Evolutionary conservation across 2,113 vertebrate genomes (phyloP), one percentile per base, ranked within the genome.

Genomic region (Corythoichthys intestinalis): DNA sequence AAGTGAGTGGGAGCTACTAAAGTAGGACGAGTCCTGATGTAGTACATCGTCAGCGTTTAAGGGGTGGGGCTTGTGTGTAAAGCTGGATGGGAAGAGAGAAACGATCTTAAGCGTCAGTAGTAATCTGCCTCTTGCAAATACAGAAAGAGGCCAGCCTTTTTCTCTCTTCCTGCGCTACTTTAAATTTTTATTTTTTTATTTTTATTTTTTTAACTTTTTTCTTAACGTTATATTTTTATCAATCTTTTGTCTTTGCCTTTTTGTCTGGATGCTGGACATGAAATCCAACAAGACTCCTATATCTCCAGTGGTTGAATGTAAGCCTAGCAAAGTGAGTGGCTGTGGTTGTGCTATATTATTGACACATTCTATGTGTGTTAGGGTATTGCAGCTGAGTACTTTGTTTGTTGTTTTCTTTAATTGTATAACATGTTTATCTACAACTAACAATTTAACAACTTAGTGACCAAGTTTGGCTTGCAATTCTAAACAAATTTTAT

Each of bases 211-310:
- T 52, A 4, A 6, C 6, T 52, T 17, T 52, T 6, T n/a, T 4
- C 15, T 15, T 1, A 1, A 6, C 49, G 15, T 7, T 52, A 14
- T 17, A 14, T 6, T 2, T 52, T 6, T 52, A 17, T 52, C 15
- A 4, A 2, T 17, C 50, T 52, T 50, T 50, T 15, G 14, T 50
- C 4, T 1, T 5, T 15, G 13, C 15, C 49, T n/a, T 6, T 52
- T 17, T 52, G 1, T 52, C 14, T 52, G 50, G 50, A 52, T 52
- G 50, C 52, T 12, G n/a, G 52, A 20, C n/a, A 54, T 54, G 52
- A 54, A 54, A 54, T 54, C 52, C n/a, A 54, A 54, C 52, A 54
- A 20, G n/a, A 54, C 52, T 54, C 52, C 52, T 54, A 11, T 28
- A 20, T 14, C 52, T 54, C 8, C 52, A 54, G 20, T 54, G 52